Evolutionary conservation across 2,113 vertebrate genomes (phyloP).

Genomic region (Chionis minor): DNA sequence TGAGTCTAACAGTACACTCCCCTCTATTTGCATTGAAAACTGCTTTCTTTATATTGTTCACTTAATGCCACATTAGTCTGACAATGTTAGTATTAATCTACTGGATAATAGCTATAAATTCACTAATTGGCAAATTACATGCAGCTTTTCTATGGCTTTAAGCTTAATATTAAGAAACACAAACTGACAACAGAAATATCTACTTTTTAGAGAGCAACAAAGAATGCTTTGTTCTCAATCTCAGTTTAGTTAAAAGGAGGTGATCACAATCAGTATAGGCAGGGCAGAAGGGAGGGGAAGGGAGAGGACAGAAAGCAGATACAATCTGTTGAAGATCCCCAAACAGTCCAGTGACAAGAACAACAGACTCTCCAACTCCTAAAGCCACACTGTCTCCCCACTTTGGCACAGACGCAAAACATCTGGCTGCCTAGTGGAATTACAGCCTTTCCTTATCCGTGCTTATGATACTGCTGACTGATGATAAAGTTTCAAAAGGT

Average conservation of each 20-base stretch:
- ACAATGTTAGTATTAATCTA: background rate
- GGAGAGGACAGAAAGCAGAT: background rate
- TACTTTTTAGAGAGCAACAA: background rate
- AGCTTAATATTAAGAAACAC: background rate
- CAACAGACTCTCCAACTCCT: background rate
- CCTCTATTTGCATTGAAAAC: background rate
- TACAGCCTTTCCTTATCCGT: background rate
- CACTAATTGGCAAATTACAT: background rate
- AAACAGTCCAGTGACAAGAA: background rate
- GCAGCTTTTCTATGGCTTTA: background rate
- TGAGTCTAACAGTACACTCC: background rate
- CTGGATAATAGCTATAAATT: background rate
- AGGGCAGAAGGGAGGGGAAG: background rate
- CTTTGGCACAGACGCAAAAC: constrained; percentile 2
- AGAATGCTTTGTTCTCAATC: background rate
- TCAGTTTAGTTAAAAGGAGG: background rate
- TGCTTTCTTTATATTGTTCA: background rate
- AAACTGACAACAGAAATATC: background rate
- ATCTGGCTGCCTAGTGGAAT: constrained; percentile 10
- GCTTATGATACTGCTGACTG: background rate
- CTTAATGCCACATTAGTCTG: background rate
- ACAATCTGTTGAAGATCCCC: background rate
- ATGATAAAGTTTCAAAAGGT: background rate
- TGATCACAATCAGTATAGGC: background rate
- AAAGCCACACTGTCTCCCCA: background rate